phyloP scores from a whole-genome alignment of 2,113 vertebrate genomes.

The Hippocampus zosterae region DNA sequence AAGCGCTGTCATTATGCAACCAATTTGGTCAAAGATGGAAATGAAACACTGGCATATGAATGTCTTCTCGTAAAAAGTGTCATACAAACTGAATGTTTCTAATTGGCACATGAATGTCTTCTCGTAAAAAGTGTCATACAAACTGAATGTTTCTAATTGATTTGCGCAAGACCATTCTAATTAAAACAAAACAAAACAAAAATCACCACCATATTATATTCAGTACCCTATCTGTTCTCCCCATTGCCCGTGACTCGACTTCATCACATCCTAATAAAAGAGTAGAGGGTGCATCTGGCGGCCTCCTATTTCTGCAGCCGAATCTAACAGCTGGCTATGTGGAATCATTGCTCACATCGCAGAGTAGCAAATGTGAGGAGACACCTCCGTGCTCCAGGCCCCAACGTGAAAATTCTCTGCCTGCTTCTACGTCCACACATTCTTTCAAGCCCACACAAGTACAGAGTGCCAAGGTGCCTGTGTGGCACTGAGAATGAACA shows the following conservation, averaged over 20 bases:
- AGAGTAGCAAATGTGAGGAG: constrained; percentile 22
- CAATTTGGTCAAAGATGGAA: not conserved
- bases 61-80: not conserved
- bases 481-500: constrained; percentile 12
- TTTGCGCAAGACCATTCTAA: not conserved
- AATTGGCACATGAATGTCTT: not conserved
- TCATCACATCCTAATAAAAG: constrained; percentile 22
- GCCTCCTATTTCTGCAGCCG: constrained; percentile 11
- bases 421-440: constrained; percentile 27
- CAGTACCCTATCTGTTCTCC: constrained; percentile 25
- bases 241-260: constrained; percentile 25
- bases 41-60: not conserved
- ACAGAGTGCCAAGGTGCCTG: constrained; percentile 9
- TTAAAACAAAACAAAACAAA: not conserved
- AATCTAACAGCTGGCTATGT: constrained; percentile 29
- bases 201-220: not conserved
- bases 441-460: constrained; percentile 37
- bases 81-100: not conserved
- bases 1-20: not conserved
- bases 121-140: not conserved
- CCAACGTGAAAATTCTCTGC: constrained; percentile 11
- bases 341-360: constrained; percentile 16
- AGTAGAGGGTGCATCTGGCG: not conserved
- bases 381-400: constrained; percentile 21
- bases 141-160: not conserved